A percentile compares a stretch with the other conserved stretches of the same genome.
Evolutionary conservation across 2,113 vertebrate species (phyloP).

Genomic region (Menidia beryllina): DNA sequence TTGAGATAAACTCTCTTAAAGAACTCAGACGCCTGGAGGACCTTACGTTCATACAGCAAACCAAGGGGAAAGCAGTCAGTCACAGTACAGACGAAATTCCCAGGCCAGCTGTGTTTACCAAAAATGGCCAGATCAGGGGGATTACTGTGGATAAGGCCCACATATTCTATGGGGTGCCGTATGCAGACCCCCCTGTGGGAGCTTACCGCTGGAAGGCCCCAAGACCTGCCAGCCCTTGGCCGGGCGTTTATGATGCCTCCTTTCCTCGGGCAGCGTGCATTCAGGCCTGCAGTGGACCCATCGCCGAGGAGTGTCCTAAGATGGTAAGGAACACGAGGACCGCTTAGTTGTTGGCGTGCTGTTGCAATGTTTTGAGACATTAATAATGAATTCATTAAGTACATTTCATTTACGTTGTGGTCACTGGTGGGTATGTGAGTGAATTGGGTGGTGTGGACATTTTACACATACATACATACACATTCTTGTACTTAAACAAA

Average conservation of each 20-base stretch:
- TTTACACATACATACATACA: no score
- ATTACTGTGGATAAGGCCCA: slow-evolving; percentile 65
- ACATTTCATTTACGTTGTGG: no score
- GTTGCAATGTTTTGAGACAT: no score
- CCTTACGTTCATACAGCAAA: slow-evolving; percentile 15
- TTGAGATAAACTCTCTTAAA: slow-evolving; percentile 41
- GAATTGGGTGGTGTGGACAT: no score
- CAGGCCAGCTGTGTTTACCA: slow-evolving; percentile 71
- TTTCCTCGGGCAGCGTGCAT: slow-evolving; percentile 77
- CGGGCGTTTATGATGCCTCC: slow-evolving; percentile 74
- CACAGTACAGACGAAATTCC: slow-evolving; percentile 12
- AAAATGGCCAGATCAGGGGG: slow-evolving; percentile 69
- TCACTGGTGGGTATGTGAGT: no score
- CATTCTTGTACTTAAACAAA: no score
- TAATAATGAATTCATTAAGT: no score
- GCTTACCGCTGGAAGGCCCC: slow-evolving; percentile 81
- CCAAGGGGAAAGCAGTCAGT: slow-evolving; percentile 22
- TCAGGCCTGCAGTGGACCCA: slow-evolving; percentile 73
- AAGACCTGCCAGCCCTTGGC: slow-evolving; percentile 70
- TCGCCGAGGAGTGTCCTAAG: slow-evolving; percentile 66
- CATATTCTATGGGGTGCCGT: slow-evolving; percentile 82
- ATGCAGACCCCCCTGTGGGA: slow-evolving; percentile 79
- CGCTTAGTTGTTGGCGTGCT: not conserved
- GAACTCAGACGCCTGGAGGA: slow-evolving; percentile 18
- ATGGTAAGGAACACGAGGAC: slow-evolving; percentile 58